Percentiles rank a stretch among this genome's conserved stretches.
Conservation (phyloP, 2,888 invertebrate species). For the Liodrosophila aerea region DNA sequence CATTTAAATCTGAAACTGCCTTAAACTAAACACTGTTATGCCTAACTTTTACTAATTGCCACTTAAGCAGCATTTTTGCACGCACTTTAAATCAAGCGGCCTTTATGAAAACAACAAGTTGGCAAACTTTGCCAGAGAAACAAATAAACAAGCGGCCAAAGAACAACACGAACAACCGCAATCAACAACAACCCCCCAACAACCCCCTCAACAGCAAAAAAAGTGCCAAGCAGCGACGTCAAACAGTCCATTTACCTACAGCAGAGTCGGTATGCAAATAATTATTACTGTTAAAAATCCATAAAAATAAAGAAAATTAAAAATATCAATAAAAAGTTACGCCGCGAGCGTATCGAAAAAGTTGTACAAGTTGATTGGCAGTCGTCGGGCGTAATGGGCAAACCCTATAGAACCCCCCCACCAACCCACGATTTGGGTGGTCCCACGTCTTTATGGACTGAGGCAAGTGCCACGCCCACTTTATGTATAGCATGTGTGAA, state of each 20-base stretch:
- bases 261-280: conserved; percentile 66
- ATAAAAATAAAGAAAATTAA: conserved; percentile 47
- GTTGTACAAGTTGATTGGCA: conserved; percentile 55
- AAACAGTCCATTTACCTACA: conserved; percentile 68
- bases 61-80: neutral
- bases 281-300: conserved; percentile 75
- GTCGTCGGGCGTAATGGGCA: conserved; percentile 39
- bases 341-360: conserved; percentile 34
- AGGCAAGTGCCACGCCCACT: conserved; percentile 5
- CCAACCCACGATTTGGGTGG: conserved; percentile 31
- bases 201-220: neutral
- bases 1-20: too few species aligned
- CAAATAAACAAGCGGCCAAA: conserved; percentile 27
- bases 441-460: conserved; percentile 15
- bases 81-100: conserved; percentile 4
- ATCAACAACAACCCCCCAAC: too few species aligned
- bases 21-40: neutral
- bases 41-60: neutral
- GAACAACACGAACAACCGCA: neutral
- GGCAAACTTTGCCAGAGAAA: conserved; percentile 26
- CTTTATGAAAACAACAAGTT: conserved; percentile 35
- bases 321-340: conserved; percentile 62
- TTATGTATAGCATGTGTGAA: neutral
- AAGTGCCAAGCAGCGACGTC: conserved; percentile 35
- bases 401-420: neutral